A percentile compares a stretch with the other conserved stretches of the same genome.
Evolutionary conservation across 2,113 vertebrate genomes (phyloP).

Genomic region (Phainopepla nitens): DNA sequence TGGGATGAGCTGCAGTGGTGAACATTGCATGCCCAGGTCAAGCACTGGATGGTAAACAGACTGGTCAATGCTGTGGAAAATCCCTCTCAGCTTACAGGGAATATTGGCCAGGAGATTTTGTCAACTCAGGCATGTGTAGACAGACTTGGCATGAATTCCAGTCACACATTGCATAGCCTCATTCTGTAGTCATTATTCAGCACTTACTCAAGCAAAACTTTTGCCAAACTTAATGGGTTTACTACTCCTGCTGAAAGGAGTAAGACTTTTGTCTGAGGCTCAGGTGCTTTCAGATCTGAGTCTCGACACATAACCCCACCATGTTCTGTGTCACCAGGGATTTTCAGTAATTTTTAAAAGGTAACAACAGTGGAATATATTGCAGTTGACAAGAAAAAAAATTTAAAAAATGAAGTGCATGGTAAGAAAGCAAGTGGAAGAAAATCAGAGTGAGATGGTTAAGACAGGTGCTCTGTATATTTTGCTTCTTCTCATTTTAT

Average conservation of each 20-base stretch:
- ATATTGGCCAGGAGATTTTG: background rate
- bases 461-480: background rate
- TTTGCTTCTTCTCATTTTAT: background rate
- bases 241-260: background rate
- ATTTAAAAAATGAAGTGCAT: background rate
- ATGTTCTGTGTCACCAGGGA: background rate
- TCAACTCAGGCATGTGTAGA: background rate
- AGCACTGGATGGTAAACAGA: background rate
- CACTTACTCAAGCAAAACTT: conserved; percentile 61
- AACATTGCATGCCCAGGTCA: background rate
- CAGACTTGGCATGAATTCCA: conserved; percentile 45
- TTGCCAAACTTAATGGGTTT: conserved; percentile 40
- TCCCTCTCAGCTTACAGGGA: background rate
- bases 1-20: background rate
- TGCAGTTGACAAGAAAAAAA: background rate
- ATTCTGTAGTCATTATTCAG: conserved; percentile 61
- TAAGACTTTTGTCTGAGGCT: background rate
- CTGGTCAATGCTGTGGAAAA: background rate
- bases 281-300: background rate
- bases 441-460: background rate
- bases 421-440: background rate
- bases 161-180: conserved; percentile 38
- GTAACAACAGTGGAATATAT: background rate
- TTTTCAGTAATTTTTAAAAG: background rate
- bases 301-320: background rate